phyloP scores from a whole-genome alignment of 1,140 invertebrate species.

The Anastrepha obliqua region DNA sequence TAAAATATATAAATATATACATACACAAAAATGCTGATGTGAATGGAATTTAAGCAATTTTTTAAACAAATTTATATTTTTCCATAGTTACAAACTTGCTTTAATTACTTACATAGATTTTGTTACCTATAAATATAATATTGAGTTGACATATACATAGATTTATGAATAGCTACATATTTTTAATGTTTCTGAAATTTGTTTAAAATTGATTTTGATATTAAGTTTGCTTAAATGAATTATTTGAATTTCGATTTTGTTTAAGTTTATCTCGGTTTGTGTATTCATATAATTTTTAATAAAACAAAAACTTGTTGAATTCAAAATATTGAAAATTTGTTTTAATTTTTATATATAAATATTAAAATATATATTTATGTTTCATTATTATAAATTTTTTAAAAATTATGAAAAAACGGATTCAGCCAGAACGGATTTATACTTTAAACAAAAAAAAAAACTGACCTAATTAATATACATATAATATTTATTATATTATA shows the following conservation, averaged over 20 bases:
- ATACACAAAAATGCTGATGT: conserved; percentile 40
- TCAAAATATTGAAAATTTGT: background rate
- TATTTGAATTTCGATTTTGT: background rate
- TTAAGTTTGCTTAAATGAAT: conserved; percentile 39
- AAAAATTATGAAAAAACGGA: background rate
- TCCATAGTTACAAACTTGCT: conserved; percentile 28
- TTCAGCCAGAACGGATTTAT: background rate
- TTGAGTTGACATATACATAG: background rate
- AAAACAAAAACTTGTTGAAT: conserved; percentile 2
- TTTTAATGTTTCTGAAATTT: conserved; percentile 6
- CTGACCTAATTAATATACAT: no score
- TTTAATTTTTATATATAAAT: conserved; percentile 20
- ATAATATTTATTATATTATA: background rate
- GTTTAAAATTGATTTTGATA: background rate
- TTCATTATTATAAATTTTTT: background rate
- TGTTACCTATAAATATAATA: conserved; percentile 3
- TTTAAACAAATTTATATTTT: conserved; percentile 53
- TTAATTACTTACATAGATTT: conserved; percentile 30
- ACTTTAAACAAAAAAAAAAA: no score
- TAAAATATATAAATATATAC: conserved; percentile 45
- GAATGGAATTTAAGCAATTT: conserved; percentile 51
- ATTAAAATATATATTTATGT: background rate
- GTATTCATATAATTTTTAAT: conserved; percentile 22
- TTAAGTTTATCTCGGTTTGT: conserved; percentile 3
- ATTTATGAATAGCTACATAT: background rate